Evolutionary conservation across 2,888 invertebrate genomes (phyloP).

Genomic region (Sisyra nigra): DNA sequence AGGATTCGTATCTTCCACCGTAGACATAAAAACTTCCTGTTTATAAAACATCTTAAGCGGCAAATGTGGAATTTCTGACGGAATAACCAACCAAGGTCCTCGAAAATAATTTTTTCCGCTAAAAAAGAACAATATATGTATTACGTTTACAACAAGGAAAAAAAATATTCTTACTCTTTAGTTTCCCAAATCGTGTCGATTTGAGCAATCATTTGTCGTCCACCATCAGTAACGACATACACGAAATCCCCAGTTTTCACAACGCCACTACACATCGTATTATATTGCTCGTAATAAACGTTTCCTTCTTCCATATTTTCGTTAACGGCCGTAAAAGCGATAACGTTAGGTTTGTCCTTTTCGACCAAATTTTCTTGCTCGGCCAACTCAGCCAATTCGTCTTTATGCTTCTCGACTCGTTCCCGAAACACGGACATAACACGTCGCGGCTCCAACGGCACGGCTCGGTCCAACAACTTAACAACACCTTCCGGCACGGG

Average conservation of each 20-base stretch:
- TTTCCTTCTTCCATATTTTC: constrained; percentile 51
- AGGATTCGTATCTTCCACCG: constrained; percentile 81
- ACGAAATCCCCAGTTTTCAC: constrained; percentile 89
- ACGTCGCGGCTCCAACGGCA: constrained; percentile 65
- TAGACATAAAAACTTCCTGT: constrained; percentile 83
- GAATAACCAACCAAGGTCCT: constrained; percentile 85
- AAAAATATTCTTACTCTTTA: constrained; percentile 44
- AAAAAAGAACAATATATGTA: constrained; percentile 20
- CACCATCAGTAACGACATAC: constrained; percentile 81
- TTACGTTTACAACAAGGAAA: background rate
- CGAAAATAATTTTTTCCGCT: constrained; percentile 84
- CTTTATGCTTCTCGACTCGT: constrained; percentile 76
- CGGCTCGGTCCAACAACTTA: constrained; percentile 48
- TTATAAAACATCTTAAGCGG: constrained; percentile 73
- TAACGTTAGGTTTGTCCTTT: constrained; percentile 75
- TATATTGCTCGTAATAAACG: constrained; percentile 86
- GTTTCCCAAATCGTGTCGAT: constrained; percentile 92
- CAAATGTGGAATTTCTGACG: constrained; percentile 71
- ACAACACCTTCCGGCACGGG: constrained; percentile 44
- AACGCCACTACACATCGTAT: constrained; percentile 65
- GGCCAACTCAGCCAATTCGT: constrained; percentile 72
- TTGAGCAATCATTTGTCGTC: constrained; percentile 81
- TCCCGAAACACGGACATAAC: constrained; percentile 90
- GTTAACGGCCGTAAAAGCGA: constrained; percentile 40
- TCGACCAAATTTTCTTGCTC: constrained; percentile 67